Base-by-base conservation (phyloP, 2,113 vertebrate species). In the Phodopus roborovskii region DNA sequence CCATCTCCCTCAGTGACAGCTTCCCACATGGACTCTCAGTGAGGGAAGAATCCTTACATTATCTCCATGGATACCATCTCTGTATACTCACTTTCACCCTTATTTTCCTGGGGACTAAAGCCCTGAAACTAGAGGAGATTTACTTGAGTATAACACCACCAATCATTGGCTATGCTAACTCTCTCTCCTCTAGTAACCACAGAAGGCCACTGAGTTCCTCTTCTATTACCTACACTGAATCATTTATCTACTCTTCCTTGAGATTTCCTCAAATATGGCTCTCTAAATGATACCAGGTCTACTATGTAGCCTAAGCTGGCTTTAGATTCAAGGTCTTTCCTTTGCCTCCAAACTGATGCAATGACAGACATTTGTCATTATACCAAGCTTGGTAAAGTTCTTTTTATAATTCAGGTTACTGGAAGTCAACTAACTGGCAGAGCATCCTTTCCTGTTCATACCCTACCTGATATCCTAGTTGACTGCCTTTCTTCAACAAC, bases 261-360 rank as follows among this genome's bases (percentile, higher is more conserved):
- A 58, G 50, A 36, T 48, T 91, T 84, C 95, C 74, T 94, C 81
- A 95, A 71, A 77, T 42, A 86, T 15, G 30, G 77, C 20, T 93
- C 7, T 77, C 11, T 30, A 39, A 83, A 60, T 11, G 66, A 87
- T 33, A 45, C 9, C 22, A 42, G 53, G 71, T 58, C 86, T 33
- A 48, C 48, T 42, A 56, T 56, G 48, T 36, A 62, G 56, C 71
- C n/a, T 45, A 64, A 30, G 53, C 42, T 78, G 58, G 33, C 30
- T n/a, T 90, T 50, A 24, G 36, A 66, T 30, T n/a, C 20, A 78
- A 50, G 56, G 58, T 62, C 56, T 36, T 48, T 20, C 53, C 42
- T 90, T 22, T 64, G 42, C 30, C 58, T 90, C 58, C 33, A 24
- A 66, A 30, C 10, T 79, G 60, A 48, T 66, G 33, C 48, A 42